phyloP scores from a whole-genome alignment of 1,140 invertebrate genomes.

The Mamestra configurata region DNA sequence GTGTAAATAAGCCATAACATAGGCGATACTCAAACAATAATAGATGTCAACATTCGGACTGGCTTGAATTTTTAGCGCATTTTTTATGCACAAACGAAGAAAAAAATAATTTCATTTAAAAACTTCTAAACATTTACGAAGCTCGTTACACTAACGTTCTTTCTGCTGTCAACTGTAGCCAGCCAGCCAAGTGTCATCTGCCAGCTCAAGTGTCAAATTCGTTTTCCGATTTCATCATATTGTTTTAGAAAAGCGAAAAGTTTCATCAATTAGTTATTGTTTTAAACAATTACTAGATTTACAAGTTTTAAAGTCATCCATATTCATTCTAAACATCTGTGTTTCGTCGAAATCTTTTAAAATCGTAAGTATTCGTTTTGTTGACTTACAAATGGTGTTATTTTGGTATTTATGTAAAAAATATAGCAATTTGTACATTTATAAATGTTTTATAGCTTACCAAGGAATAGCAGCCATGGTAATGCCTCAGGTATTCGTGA shows the following conservation, averaged over 20 bases:
- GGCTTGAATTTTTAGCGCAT: too few relatives aligned
- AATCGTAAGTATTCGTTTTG: constrained; percentile 26
- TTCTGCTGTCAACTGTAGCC: too few relatives aligned
- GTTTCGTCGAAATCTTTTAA: neutral
- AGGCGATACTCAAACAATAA: too few relatives aligned
- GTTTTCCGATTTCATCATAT: constrained; percentile 10
- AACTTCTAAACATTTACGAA: too few relatives aligned
- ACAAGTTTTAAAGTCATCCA: neutral
- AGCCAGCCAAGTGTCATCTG: too few relatives aligned
- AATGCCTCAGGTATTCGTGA: constrained; percentile 70
- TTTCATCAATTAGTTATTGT: neutral
- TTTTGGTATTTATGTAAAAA: neutral
- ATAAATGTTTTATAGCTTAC: constrained; percentile 71
- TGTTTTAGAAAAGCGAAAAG: neutral
- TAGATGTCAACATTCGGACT: too few relatives aligned
- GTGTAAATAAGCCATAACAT: too few relatives aligned
- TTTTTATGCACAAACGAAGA: too few relatives aligned
- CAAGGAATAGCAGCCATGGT: constrained; percentile 76
- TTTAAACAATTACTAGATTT: neutral
- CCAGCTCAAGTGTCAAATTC: neutral
- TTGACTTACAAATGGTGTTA: neutral
- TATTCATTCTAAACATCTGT: neutral
- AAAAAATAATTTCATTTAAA: too few relatives aligned
- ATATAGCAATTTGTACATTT: constrained; percentile 26
- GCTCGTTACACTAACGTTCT: too few relatives aligned